Conservation (phyloP, 2,113 vertebrate genomes). For the Platanista minor region DNA sequence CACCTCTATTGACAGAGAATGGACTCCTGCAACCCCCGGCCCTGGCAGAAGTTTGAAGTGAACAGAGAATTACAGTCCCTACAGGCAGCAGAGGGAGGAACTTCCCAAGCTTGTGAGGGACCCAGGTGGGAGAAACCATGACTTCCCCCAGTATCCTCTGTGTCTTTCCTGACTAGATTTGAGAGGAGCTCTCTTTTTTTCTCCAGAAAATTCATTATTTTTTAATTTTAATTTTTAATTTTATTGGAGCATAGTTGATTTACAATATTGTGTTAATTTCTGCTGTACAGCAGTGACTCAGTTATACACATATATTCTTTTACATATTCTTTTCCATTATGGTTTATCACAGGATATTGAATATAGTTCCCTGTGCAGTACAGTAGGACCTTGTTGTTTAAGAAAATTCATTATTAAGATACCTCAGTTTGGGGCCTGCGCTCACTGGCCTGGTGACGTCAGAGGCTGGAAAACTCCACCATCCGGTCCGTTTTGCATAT, state of each 20-base stretch:
- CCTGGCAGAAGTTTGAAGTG: neutral
- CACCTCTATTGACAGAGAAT: neutral
- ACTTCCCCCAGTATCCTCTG: neutral
- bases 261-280: neutral
- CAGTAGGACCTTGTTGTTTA: neutral
- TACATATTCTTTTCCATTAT: neutral
- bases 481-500: neutral
- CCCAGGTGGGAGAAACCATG: accelerated
- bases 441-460: neutral
- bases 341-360: neutral
- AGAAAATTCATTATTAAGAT: neutral
- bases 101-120: neutral
- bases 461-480: neutral
- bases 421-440: neutral
- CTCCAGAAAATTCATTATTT: neutral
- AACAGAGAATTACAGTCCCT: neutral
- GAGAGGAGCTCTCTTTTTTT: neutral
- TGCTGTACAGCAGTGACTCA: neutral
- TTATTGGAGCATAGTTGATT: neutral
- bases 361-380: neutral
- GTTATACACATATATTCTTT: neutral
- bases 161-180: neutral
- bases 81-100: accelerated
- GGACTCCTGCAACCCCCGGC: accelerated
- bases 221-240: neutral